These are phyloP conservation scores for Macropodus opercularis DNA, from an alignment of 2,797 vertebrate genomes.

Conservation along the genomic window DNA sequence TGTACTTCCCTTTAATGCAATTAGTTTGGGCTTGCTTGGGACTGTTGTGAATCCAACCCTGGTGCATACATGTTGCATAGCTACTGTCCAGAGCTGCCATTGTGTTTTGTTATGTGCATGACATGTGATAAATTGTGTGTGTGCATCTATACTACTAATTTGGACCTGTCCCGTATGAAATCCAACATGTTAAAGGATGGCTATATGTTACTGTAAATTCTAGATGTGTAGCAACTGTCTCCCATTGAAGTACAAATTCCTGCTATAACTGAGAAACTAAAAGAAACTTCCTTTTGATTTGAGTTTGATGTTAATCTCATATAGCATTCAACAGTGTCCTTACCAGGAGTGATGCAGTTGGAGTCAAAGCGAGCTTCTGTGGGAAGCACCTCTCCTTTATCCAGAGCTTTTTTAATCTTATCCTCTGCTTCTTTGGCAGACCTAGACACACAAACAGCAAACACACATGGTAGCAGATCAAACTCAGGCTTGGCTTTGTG, in stretches of 20 bases:
- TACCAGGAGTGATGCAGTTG: constrained; percentile 99
- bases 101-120: too few species aligned
- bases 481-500: too few species aligned
- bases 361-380: constrained; percentile 97
- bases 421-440: constrained; percentile 99
- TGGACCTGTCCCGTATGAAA: too few species aligned
- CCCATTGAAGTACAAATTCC: background rate
- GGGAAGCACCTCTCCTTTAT: constrained; percentile 96
- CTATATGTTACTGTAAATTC: too few species aligned
- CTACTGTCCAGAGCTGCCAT: too few species aligned
- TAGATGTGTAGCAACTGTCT: background rate
- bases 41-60: background rate
- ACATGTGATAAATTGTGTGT: too few species aligned
- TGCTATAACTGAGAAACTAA: background rate
- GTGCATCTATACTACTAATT: too few species aligned
- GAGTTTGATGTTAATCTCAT: too few species aligned
- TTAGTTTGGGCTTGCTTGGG: background rate
- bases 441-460: constrained; percentile 70
- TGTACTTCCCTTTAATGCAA: background rate
- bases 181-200: too few species aligned
- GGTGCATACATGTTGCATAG: background rate
- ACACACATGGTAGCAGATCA: constrained; percentile 2
- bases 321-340: constrained; percentile 2
- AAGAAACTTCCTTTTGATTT: background rate
- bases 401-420: constrained; percentile 97